Evolutionary conservation across 1,140 invertebrate genomes (phyloP).

Genomic region (Sycophaga agraensis): DNA sequence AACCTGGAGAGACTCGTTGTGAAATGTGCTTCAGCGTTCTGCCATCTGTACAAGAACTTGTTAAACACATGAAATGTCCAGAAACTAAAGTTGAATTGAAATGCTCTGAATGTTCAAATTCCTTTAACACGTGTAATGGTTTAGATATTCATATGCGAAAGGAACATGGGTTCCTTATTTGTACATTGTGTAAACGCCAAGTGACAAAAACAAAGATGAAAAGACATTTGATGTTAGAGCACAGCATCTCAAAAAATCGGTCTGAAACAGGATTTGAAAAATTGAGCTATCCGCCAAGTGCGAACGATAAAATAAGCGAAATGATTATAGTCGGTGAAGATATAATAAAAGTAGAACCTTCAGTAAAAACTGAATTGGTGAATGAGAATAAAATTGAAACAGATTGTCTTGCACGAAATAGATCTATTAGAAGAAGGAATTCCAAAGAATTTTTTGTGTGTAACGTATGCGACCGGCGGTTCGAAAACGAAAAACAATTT

Average conservation of each 20-base stretch:
- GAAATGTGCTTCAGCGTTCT: slow-evolving; percentile 34
- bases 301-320: slow-evolving; percentile 13
- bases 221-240: slow-evolving; percentile 37
- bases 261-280: slow-evolving; percentile 28
- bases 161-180: slow-evolving; percentile 34
- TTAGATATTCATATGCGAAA: slow-evolving; percentile 36
- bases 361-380: background rate
- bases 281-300: background rate
- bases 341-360: background rate
- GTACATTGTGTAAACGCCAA: slow-evolving; percentile 34
- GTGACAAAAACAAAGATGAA: slow-evolving; percentile 31
- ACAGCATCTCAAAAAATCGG: slow-evolving; percentile 34
- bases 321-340: background rate
- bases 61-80: slow-evolving; percentile 28
- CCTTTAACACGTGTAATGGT: slow-evolving; percentile 20
- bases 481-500: slow-evolving; percentile 25
- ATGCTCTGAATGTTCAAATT: slow-evolving; percentile 37
- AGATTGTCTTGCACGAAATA: slow-evolving; percentile 15
- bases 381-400: slow-evolving; percentile 13
- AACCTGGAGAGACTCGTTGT: slow-evolving; percentile 32
- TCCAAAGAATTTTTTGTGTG: slow-evolving; percentile 26
- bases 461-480: slow-evolving; percentile 22
- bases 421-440: slow-evolving; percentile 19
- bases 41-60: slow-evolving; percentile 22
- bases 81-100: slow-evolving; percentile 5